Conservation (phyloP, 2,888 invertebrate species). For the Cylloceria caligata region DNA sequence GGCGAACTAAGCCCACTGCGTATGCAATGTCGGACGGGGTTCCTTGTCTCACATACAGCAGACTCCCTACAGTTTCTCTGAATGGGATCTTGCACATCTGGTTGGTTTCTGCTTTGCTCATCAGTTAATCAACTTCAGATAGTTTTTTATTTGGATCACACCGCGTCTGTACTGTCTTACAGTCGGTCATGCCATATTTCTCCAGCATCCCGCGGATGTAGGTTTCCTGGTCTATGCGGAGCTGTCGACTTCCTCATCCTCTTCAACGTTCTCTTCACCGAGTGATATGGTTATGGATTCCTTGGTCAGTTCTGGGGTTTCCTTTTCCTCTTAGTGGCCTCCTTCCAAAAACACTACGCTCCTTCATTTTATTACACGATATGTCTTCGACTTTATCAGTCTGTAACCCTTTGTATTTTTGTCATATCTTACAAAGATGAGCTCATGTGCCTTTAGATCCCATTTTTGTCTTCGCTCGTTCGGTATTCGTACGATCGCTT, state of each 20-base stretch:
- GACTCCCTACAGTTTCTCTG: slow-evolving; percentile 35
- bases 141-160: slow-evolving; percentile 32
- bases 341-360: slow-evolving; percentile 56
- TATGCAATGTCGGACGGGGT: slow-evolving; percentile 53
- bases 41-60: slow-evolving; percentile 42
- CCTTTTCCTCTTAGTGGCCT: background rate
- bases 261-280: slow-evolving; percentile 60
- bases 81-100: slow-evolving; percentile 34
- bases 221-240: slow-evolving; percentile 60
- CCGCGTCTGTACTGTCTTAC: slow-evolving; percentile 46
- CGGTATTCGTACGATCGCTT: slow-evolving; percentile 78
- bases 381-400: slow-evolving; percentile 33
- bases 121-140: background rate
- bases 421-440: slow-evolving; percentile 64
- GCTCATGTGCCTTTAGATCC: slow-evolving; percentile 51
- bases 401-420: slow-evolving; percentile 65
- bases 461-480: slow-evolving; percentile 71
- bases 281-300: slow-evolving; percentile 68
- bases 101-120: background rate
- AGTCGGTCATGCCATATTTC: slow-evolving; percentile 49
- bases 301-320: slow-evolving; percentile 42
- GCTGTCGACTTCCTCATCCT: slow-evolving; percentile 18
- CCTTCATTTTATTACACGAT: slow-evolving; percentile 33
- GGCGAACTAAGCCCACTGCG: background rate
- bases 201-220: slow-evolving; percentile 62